Base-by-base conservation (phyloP, 2,888 invertebrate genomes). In the Lepas anatifera region DNA sequence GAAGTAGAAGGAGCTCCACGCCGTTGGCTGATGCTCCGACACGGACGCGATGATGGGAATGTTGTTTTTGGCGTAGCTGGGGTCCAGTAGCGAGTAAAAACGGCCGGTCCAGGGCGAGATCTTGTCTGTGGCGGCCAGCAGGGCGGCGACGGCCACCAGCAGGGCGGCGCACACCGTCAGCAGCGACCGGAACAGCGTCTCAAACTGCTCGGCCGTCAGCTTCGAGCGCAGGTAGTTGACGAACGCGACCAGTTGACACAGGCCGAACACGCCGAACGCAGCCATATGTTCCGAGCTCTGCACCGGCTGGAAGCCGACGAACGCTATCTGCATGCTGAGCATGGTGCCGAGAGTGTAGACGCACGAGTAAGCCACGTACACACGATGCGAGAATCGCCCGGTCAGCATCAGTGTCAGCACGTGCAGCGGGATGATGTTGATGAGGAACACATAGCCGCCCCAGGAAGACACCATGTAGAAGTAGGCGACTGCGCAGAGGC, bases 11-110 rank as follows among this genome's bases (percentile, higher is more conserved):
- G 95, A 95, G 68, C 93, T 92, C 97, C 97, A 98, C 0, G 96
- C 92, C 3, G 97, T 98, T 1, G 97, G 97, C 82, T 98, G 97
- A 85, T 98, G 97, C 82, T 98, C 97, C 3, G 96, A 97, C 94
- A 72, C 72, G 11, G 93, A 94, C 16, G 95, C 97, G 78, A 97
- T 97, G 75, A 97, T 97, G 69, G 97, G 97, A 82, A 98, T 98
- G 82, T 98, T 94, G 81, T 95, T 96, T 82, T 98, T 98, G 64
- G 97, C 97, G 78, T 98, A 97, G 0, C 95, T 95, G 0, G 97
- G 96, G 82, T 97, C 97, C 75, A 97, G 81, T n/a, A 97, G 84
- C 0, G 96, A 96, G 81, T 97, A 97, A 82, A 98, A 97, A 76
- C 97, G 86, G 32, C 97, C 97, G 37, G 96, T 97, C 96, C 96